Conservation (phyloP, 2,888 invertebrate genomes). For the Agrypnus murinus region DNA sequence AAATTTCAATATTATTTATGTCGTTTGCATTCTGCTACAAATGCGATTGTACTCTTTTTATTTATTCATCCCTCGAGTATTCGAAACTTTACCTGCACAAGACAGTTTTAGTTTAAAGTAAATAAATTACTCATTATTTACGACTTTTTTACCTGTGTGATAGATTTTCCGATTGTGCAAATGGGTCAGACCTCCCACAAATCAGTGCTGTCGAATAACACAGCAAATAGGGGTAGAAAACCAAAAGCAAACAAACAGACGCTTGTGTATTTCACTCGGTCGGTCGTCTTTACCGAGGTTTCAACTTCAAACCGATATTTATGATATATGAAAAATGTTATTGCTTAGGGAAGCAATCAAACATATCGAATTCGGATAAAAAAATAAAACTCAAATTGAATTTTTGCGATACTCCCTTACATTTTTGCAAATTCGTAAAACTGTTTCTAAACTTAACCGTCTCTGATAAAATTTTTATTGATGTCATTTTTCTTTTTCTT, state of each 20-base stretch:
- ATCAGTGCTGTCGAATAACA: slow-evolving; percentile 40
- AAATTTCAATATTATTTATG: too few relatives aligned
- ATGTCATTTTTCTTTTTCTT: slow-evolving; percentile 8
- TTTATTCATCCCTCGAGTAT: too few relatives aligned
- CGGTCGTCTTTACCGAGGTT: slow-evolving; percentile 19
- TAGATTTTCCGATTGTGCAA: slow-evolving; percentile 41
- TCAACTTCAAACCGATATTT: slow-evolving; percentile 15
- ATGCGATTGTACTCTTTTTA: too few relatives aligned
- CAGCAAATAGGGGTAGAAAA: slow-evolving; percentile 32
- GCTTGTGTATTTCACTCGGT: slow-evolving; percentile 32
- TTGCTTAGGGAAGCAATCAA: not conserved
- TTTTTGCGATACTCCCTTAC: not conserved
- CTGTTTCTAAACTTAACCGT: too few relatives aligned
- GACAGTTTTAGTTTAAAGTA: slow-evolving; percentile 27
- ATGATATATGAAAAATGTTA: slow-evolving; percentile 12
- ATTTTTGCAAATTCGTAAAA: not conserved
- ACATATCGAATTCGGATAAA: not conserved
- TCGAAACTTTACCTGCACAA: too few relatives aligned
- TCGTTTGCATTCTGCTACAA: too few relatives aligned
- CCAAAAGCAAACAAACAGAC: slow-evolving; percentile 40
- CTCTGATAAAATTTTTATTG: not conserved
- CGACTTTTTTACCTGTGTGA: slow-evolving; percentile 44
- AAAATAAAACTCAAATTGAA: not conserved
- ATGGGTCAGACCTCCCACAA: slow-evolving; percentile 40
- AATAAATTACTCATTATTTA: slow-evolving; percentile 38